Evolutionary conservation across 2,797 vertebrate species (phyloP).

Genomic region (Onychomys torridus): DNA sequence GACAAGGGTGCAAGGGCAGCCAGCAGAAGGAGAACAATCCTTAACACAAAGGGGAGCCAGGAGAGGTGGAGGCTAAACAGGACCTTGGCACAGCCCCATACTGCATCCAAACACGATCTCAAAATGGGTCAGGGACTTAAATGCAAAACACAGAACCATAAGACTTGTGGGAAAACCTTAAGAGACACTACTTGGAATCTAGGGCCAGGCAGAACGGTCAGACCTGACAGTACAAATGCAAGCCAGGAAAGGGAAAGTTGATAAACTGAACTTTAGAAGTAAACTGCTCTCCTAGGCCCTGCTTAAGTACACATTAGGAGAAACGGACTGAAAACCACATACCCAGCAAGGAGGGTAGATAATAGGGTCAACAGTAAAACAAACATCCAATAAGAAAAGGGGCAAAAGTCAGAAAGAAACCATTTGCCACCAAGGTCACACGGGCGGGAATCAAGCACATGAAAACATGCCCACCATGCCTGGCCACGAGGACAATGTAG

Average conservation of each 20-base stretch:
- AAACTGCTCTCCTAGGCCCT: background rate
- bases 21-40: no score
- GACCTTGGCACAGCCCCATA: background rate
- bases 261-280: background rate
- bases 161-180: background rate
- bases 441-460: rapidly evolving
- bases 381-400: background rate
- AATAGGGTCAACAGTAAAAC: background rate
- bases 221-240: background rate
- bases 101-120: rapidly evolving
- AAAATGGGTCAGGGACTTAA: background rate
- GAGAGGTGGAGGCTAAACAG: background rate
- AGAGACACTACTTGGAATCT: background rate
- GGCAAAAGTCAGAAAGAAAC: background rate
- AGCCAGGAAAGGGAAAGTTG: background rate
- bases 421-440: background rate
- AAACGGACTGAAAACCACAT: background rate
- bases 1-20: background rate
- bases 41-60: background rate
- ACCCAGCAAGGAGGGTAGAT: background rate
- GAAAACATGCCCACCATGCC: background rate
- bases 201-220: background rate
- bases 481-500: rapidly evolving
- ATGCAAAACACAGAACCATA: background rate
- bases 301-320: background rate